Base-by-base conservation (phyloP, 2,888 invertebrate genomes). In the Caenorhabditis zanzibari region DNA sequence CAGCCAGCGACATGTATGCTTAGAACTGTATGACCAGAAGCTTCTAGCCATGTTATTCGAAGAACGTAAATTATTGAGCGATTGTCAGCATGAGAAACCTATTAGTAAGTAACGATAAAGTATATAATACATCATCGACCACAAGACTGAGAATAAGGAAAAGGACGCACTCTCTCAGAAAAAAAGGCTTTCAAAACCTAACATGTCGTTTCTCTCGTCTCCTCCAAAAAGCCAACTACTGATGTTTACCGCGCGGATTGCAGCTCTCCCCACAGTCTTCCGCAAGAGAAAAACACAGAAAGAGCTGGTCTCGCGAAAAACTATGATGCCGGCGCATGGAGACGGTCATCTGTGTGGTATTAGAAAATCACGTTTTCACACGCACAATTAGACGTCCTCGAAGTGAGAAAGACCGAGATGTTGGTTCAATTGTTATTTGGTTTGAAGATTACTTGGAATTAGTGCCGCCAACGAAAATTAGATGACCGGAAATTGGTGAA, bases 231-330 rank as follows among this genome's bases (percentile, higher is more conserved):
- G 66, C 68, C 63, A 44, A 59, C 63, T 54, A 35, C 71, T 68
- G 38, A 68, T 77, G 69, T 77, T 77, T 77, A 77, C 77, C 77
- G 77, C 71, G 69, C 69, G 77, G 77, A 69, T 77, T 77, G 69
- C 58, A 59, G 59, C 68, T 47, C 68, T 41, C 14, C 38, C 38
- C 16, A 19, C n/a, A 4, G 28, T 14, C 16, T 24, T 19, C 19
- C 44, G 47, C 64, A 14, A 19, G 54, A 47, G 47, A 47, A 19
- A 47, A 19, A 47, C 5, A 47, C n/a, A 24, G 58, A 35, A n/a
- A 32, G 44, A 63, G 44, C 44, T 47, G 26, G 28, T 32, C 16
- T 32, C 14, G 2, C 47, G 32, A 19, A 47, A 47, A 47, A 47
- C n/a, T 38, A 12, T 38, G 38, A 44, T 58, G 41, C 44, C 71